Percentiles rank a stretch among this genome's conserved stretches.
These are phyloP conservation scores for Tyrophagus putrescentiae DNA, from an alignment of 1,140 invertebrate genomes.

Conservation along the genomic window DNA sequence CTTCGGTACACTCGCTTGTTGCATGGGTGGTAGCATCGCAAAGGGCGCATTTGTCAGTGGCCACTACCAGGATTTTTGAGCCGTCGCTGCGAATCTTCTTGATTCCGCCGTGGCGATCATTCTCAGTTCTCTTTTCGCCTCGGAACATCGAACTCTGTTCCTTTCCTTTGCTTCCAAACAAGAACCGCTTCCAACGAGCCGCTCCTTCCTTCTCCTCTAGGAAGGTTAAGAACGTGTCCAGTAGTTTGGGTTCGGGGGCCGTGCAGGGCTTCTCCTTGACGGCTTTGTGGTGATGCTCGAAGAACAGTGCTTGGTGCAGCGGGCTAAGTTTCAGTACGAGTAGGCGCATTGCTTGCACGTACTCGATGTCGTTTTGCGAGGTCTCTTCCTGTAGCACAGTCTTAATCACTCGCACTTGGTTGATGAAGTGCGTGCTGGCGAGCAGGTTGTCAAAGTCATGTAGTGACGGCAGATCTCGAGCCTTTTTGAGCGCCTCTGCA, in stretches of 20 bases:
- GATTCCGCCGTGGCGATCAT: neutral
- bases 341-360: neutral
- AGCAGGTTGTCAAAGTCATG: neutral
- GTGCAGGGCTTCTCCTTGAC: neutral
- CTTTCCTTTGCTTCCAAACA: neutral
- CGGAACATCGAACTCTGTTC: neutral
- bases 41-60: neutral
- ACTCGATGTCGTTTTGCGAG: neutral
- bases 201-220: neutral
- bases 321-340: neutral
- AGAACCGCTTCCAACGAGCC: neutral
- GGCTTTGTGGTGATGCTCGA: neutral
- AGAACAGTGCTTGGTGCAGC: neutral
- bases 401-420: neutral
- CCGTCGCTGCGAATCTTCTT: neutral
- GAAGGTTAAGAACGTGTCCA: no score
- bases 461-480: neutral
- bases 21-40: neutral
- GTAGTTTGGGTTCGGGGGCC: neutral
- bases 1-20: neutral
- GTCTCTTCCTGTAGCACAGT: neutral
- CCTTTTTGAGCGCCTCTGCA: neutral
- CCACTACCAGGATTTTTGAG: neutral
- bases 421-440: neutral
- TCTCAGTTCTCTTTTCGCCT: neutral